Percentiles rank a stretch among this genome's conserved stretches.
Evolutionary conservation across 2,888 invertebrate species (phyloP).

Genomic region (Nomada ruficornis): DNA sequence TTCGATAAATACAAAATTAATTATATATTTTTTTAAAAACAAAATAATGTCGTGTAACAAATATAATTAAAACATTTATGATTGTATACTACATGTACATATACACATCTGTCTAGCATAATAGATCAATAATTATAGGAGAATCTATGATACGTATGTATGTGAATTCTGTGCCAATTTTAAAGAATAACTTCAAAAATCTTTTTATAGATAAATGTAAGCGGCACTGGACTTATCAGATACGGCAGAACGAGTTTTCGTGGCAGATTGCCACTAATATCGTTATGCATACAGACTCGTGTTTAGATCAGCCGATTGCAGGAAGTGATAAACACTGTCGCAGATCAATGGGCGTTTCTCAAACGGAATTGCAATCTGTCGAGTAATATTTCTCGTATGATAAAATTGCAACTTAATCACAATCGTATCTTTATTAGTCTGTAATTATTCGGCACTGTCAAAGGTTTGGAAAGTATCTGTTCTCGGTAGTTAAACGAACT

Average conservation of each 20-base stretch:
- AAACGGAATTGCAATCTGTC: slow-evolving; percentile 57
- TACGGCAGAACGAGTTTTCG: slow-evolving; percentile 27
- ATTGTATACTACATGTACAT: too few species aligned
- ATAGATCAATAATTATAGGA: neutral
- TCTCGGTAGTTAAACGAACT: neutral
- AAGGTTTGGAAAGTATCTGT: neutral
- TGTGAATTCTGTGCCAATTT: neutral
- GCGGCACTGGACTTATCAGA: slow-evolving; percentile 44
- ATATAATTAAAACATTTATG: too few species aligned
- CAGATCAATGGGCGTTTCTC: slow-evolving; percentile 54
- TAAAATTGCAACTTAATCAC: neutral
- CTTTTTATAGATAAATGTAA: slow-evolving; percentile 38
- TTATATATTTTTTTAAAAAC: too few species aligned
- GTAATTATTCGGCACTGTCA: slow-evolving; percentile 3
- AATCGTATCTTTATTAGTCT: neutral
- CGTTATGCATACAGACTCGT: slow-evolving; percentile 45
- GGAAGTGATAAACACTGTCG: slow-evolving; percentile 47
- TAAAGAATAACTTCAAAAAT: slow-evolving; percentile 29
- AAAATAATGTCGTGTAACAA: too few species aligned
- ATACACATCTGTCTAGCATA: neutral
- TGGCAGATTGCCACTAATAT: slow-evolving; percentile 49
- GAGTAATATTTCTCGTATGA: neutral
- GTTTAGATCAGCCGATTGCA: slow-evolving; percentile 51
- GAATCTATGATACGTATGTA: slow-evolving; percentile 11
- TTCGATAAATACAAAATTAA: too few species aligned